phyloP scores from a whole-genome alignment of 2,113 vertebrate species.

The Psittacula cyanocephala region DNA sequence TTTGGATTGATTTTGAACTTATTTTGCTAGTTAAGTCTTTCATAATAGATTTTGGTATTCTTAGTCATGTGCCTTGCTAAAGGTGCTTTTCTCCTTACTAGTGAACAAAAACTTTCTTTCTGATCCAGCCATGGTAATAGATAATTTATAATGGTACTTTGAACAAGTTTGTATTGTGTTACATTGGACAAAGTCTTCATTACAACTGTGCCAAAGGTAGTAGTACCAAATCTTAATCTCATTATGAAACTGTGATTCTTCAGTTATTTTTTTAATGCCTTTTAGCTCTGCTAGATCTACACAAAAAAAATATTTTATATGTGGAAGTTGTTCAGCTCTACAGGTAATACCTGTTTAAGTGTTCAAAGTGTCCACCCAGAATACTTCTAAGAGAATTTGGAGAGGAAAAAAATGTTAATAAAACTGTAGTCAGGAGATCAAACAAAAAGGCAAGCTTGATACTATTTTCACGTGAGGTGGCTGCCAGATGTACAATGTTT shows the following conservation, averaged over 20 bases:
- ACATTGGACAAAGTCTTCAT: not conserved
- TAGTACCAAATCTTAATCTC: rapidly evolving
- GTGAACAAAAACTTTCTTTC: not conserved
- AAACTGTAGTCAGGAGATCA: not conserved
- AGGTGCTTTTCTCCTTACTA: not conserved
- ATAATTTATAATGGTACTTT: not conserved
- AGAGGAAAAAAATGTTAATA: not conserved
- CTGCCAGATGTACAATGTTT: not conserved
- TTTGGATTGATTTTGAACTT: not conserved
- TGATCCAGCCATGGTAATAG: not conserved
- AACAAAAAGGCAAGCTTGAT: not conserved
- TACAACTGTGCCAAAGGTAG: not conserved
- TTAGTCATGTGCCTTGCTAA: not conserved
- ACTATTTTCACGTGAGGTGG: not conserved
- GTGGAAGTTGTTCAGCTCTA: not conserved
- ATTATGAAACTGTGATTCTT: not conserved
- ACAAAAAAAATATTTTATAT: not conserved
- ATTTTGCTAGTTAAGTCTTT: not conserved
- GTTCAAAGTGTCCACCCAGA: not conserved
- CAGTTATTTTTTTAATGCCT: not conserved
- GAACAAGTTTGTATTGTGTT: not conserved
- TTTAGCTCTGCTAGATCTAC: not conserved
- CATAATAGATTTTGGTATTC: not conserved
- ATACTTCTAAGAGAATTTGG: not conserved
- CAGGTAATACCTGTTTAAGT: not conserved